phyloP scores from a whole-genome alignment of 2,113 vertebrate species.

The Microcebus lehilahytsara region DNA sequence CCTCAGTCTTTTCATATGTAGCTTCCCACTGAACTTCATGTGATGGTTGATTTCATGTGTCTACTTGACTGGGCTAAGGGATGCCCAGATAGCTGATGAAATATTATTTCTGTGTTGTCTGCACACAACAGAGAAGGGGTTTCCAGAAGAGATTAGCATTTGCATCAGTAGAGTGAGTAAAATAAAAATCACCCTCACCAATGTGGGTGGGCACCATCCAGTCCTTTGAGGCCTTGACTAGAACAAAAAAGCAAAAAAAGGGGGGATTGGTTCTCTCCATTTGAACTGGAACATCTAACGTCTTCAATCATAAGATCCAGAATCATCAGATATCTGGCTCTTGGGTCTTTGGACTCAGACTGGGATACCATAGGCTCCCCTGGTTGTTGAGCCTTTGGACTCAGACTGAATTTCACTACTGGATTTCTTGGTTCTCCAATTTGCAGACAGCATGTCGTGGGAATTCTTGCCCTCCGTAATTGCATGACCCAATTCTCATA shows the following conservation, averaged over 20 bases:
- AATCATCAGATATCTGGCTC: not conserved
- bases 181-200: not conserved
- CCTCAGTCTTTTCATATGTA: not conserved
- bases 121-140: not conserved
- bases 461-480: not conserved
- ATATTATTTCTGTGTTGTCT: not conserved
- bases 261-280: not conserved
- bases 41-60: not conserved
- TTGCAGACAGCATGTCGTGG: not conserved
- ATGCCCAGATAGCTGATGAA: no score
- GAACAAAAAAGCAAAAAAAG: not conserved
- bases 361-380: not conserved
- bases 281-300: not conserved
- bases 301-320: not conserved
- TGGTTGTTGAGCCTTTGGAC: not conserved
- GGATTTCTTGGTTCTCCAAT: not conserved
- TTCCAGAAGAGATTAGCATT: not conserved
- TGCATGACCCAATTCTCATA: not conserved
- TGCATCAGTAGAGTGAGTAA: not conserved
- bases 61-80: not conserved
- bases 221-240: not conserved
- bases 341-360: not conserved
- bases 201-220: not conserved
- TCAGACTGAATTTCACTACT: no score
- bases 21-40: not conserved